Conservation (phyloP, 64 coral and sea anemone species). For the Stichodactyla mertensii region DNA sequence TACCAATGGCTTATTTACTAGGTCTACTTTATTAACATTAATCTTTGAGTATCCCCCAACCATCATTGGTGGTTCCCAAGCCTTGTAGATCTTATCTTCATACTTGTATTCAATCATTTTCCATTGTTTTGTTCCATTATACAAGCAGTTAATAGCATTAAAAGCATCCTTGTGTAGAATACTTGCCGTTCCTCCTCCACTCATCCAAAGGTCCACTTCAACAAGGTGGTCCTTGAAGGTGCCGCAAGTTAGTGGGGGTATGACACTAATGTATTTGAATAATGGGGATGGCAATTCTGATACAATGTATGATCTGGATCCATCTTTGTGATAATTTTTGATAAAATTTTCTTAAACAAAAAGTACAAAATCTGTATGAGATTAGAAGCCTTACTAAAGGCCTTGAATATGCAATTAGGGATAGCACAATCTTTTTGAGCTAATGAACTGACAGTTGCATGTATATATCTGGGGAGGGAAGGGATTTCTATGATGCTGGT, state of each 20-base stretch:
- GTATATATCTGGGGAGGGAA: too few relatives aligned
- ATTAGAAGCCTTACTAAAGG: neutral
- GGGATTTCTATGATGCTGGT: too few relatives aligned
- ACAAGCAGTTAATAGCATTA: constrained; percentile 95
- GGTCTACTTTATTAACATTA: constrained; percentile 65
- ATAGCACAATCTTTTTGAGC: too few relatives aligned
- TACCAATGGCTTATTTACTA: constrained; percentile 76
- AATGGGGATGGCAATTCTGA: constrained; percentile 88
- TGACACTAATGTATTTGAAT: constrained; percentile 69
- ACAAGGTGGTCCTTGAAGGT: constrained; percentile 66
- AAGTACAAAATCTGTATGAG: neutral
- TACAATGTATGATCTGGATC: constrained; percentile 69
- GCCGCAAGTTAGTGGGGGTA: constrained; percentile 77
- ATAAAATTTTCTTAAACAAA: constrained; percentile 57
- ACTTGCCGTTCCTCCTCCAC: constrained; percentile 81
- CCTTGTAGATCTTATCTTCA: constrained; percentile 93
- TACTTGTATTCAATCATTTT: constrained; percentile 96
- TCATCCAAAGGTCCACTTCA: constrained; percentile 94
- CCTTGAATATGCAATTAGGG: too few relatives aligned
- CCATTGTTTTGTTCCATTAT: constrained; percentile 96
- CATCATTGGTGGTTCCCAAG: constrained; percentile 84
- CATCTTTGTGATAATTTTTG: constrained; percentile 28
- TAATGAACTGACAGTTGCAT: too few relatives aligned
- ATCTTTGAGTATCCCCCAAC: constrained; percentile 82
- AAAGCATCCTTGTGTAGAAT: constrained; percentile 98